Evolutionary conservation across 2,888 invertebrate species (phyloP).

Genomic region (Caenorhabditis uteleia): DNA sequence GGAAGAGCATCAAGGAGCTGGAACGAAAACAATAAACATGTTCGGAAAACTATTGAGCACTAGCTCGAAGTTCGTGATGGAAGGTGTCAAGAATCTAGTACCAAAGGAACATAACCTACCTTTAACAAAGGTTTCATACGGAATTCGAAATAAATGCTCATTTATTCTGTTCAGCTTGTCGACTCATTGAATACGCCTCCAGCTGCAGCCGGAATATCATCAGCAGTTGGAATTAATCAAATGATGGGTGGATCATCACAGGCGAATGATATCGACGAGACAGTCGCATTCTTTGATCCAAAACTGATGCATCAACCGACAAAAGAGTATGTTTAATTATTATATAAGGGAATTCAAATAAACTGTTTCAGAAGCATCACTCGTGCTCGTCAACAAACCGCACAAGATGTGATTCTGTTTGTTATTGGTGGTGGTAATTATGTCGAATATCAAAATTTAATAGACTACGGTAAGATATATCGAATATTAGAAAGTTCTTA

Average conservation of each 20-base stretch:
- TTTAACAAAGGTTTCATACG: conserved; percentile 64
- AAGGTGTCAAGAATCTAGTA: conserved; percentile 85
- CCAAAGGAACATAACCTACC: conserved; percentile 83
- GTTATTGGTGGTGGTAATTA: conserved; percentile 82
- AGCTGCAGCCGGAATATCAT: conserved; percentile 39
- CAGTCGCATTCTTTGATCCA: conserved; percentile 87
- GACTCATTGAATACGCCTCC: conserved; percentile 61
- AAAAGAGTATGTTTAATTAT: conserved; percentile 57
- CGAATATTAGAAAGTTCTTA: not conserved
- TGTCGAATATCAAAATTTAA: conserved; percentile 96
- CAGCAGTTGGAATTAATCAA: conserved; percentile 69
- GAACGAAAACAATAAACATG: conserved; percentile 91
- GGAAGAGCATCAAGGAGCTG: conserved; percentile 81
- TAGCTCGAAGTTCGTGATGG: conserved; percentile 98
- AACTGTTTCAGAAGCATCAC: conserved; percentile 20
- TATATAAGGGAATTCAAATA: conserved; percentile 5
- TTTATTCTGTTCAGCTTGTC: conserved; percentile 60
- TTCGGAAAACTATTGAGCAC: conserved; percentile 95
- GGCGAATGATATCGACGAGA: conserved; percentile 84
- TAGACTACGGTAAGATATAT: conserved; percentile 36
- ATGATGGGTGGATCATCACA: conserved; percentile 89
- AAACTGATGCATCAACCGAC: conserved; percentile 80
- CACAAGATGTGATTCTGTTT: conserved; percentile 72
- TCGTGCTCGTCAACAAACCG: conserved; percentile 53
- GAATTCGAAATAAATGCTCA: no score